Conservation (phyloP, 2,797 vertebrate genomes). For the Pseudochirops cupreus region DNA sequence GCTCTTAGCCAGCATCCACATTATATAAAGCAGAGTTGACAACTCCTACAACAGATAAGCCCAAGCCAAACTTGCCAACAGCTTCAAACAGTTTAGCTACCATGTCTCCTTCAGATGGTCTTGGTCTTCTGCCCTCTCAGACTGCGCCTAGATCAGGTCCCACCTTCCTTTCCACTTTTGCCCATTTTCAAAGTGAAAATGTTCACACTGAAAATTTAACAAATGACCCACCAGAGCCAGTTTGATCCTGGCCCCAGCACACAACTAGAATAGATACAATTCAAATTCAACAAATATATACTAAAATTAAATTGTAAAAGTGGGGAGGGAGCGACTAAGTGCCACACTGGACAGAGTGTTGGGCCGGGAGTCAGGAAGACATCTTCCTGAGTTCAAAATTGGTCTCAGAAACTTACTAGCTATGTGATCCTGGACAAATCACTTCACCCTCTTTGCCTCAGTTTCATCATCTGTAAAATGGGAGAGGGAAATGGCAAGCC, state of each 20-base stretch:
- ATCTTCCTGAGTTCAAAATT: neutral
- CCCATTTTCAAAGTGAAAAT: neutral
- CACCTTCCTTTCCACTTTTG: no score
- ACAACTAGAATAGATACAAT: neutral
- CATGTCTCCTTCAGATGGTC: no score
- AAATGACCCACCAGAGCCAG: neutral
- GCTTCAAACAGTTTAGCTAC: no score
- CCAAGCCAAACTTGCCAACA: no score
- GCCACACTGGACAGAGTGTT: neutral
- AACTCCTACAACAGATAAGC: no score
- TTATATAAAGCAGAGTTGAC: no score
- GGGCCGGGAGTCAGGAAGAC: no score
- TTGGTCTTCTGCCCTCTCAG: no score
- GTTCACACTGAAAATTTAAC: neutral
- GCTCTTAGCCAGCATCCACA: no score
- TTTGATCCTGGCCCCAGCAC: neutral
- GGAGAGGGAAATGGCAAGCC: neutral
- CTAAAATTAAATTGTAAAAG: neutral
- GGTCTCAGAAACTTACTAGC: no score
- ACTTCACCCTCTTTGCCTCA: neutral
- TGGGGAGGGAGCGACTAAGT: neutral
- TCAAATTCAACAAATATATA: neutral
- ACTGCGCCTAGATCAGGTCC: no score
- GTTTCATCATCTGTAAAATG: neutral
- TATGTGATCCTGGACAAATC: neutral